A percentile compares a stretch with the other conserved stretches of the same genome.
These are phyloP conservation scores for Sebastes fasciatus DNA, from an alignment of 2,113 vertebrate species.

Conservation along the genomic window DNA sequence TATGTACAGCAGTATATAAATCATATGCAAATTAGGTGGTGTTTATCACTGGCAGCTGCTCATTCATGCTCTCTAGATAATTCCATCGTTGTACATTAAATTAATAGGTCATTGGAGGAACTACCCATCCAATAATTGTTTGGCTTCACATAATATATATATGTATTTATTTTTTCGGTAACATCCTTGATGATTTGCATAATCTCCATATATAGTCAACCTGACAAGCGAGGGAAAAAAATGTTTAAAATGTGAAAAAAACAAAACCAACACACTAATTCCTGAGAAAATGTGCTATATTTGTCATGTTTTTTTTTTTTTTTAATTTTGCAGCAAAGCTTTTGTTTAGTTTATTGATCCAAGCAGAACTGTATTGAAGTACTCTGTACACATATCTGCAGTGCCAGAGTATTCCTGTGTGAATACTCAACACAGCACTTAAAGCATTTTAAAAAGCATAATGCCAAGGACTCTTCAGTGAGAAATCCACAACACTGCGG, in stretches of 20 bases:
- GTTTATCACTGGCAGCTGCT: slow-evolving; percentile 11
- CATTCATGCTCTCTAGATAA: background rate
- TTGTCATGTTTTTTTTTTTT: slow-evolving; percentile 3
- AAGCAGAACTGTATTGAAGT: slow-evolving; percentile 19
- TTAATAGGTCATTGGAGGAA: background rate
- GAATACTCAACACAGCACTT: slow-evolving; percentile 39
- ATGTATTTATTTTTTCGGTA: background rate
- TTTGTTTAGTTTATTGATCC: slow-evolving; percentile 41
- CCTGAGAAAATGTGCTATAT: slow-evolving; percentile 4
- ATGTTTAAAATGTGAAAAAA: background rate
- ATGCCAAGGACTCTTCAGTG: slow-evolving; percentile 34
- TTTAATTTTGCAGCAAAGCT: slow-evolving; percentile 28
- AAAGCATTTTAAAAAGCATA: slow-evolving; percentile 21
- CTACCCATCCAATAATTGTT: background rate
- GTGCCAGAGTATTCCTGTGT: slow-evolving; percentile 22
- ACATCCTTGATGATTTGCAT: background rate
- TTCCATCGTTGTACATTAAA: background rate
- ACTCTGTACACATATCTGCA: slow-evolving; percentile 14
- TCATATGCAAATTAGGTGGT: too few relatives aligned
- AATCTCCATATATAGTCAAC: background rate
- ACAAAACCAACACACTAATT: background rate
- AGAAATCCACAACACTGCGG: slow-evolving; percentile 17
- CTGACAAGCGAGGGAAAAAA: background rate
- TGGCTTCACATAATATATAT: background rate
- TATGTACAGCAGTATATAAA: too few relatives aligned